Percentiles rank a stretch among this genome's conserved stretches.
phyloP scores from a whole-genome alignment of 2,113 vertebrate species.

The Pteronura brasiliensis region DNA sequence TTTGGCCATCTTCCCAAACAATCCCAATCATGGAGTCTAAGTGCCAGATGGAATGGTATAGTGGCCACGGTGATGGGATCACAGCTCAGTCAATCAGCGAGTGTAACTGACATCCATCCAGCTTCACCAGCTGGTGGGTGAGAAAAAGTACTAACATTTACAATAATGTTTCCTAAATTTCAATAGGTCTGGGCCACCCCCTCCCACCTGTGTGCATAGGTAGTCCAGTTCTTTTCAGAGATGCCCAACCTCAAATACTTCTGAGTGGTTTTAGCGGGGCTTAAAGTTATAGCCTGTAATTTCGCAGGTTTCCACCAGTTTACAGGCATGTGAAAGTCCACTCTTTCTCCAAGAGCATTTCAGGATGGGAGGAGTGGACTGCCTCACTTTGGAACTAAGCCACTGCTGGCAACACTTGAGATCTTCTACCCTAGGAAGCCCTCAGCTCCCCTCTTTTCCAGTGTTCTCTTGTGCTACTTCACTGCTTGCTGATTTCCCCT shows the following conservation, averaged over 20 bases:
- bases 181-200: not conserved
- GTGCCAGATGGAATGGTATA: constrained; percentile 53
- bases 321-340: not conserved
- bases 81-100: constrained; percentile 43
- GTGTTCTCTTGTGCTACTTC: too few relatives aligned
- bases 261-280: not conserved
- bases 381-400: not conserved
- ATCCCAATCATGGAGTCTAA: not conserved
- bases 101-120: constrained; percentile 38
- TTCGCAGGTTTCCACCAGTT: not conserved
- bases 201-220: not conserved
- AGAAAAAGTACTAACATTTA: constrained; percentile 58
- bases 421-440: not conserved
- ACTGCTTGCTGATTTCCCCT: not conserved
- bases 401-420: not conserved
- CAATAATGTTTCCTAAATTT: constrained; percentile 9
- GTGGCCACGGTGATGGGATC: not conserved
- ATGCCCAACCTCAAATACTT: not conserved
- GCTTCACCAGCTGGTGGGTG: constrained; percentile 62
- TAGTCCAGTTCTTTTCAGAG: not conserved
- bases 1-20: constrained; percentile 48
- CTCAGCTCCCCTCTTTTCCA: not conserved
- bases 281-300: not conserved
- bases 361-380: not conserved
- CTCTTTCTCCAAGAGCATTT: not conserved